Base-by-base conservation (phyloP, 2,797 vertebrate genomes). In the Coilia nasus region DNA sequence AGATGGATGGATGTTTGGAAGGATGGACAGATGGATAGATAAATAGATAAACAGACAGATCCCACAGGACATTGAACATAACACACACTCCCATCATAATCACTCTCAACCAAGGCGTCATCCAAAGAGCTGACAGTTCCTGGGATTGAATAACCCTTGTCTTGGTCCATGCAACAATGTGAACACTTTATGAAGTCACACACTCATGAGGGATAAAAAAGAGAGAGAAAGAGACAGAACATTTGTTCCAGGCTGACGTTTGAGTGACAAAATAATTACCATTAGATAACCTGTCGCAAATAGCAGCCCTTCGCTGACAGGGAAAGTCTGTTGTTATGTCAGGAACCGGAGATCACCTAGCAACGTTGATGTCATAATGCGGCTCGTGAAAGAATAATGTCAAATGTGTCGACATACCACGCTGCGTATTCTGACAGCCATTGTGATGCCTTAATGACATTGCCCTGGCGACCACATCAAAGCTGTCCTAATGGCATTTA, bases 401-500 rank as follows among this genome's bases (percentile, higher is more conserved):
- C 64, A 71, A 17, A 71, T 17, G 64, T 71, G 25, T 14, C 64
- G 28, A 3, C 64, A 31, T 28, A 15, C 25, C 64, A 67, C 25
- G 28, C 25, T 3, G 23, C 62, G 28, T 28, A 71, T 71, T 71
- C 28, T 71, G 64, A 71, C 64, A 71, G 64, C 14, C 28, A 31
- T 71, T 71, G 31, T 71, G 64, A 71, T 25, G 31, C 31, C 64
- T 71, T 71, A 71, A 71, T 71, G 64, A 89, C 90, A 88, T 85
- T 35, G 84, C 62, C 83, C 83, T 47, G 3, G 15, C n/a, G 35
- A 17, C 71, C 84, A 91, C 88, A 83, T 41, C 87, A 81, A 87
- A 85, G 88, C 60, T 15, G 89, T 87, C 90, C 89, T 88, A 91
- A 92, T 86, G 87, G 88, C 87, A 92, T 93, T 90, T 89, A 90